phyloP scores from a whole-genome alignment of 2,888 invertebrate species.

The Exocentrus adspersus region DNA sequence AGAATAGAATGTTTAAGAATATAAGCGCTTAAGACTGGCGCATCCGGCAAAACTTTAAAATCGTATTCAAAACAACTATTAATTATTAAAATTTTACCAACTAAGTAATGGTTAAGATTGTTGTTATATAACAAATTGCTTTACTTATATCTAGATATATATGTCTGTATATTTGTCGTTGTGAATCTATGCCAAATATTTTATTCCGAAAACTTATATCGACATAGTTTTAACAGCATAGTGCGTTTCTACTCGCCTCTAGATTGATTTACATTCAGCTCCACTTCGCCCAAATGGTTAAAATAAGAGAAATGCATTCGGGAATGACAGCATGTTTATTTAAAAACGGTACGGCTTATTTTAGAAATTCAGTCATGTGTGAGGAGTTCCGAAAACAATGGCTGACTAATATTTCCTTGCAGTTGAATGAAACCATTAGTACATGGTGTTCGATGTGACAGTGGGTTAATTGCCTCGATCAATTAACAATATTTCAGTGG shows the following conservation, averaged over 20 bases:
- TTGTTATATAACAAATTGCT: too few species aligned
- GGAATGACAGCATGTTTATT: constrained; percentile 7
- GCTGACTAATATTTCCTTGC: constrained; percentile 6
- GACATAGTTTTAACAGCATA: background rate
- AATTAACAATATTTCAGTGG: background rate
- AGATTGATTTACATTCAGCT: constrained; percentile 9
- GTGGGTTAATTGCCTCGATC: background rate
- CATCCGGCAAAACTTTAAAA: background rate
- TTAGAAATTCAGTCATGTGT: background rate
- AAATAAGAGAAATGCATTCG: background rate
- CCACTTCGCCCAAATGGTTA: background rate
- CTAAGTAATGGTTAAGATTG: too few species aligned
- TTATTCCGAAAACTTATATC: background rate
- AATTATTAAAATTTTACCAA: too few species aligned
- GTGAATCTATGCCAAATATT: background rate
- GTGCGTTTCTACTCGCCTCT: background rate
- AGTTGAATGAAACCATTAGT: background rate
- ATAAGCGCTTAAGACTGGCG: too few species aligned
- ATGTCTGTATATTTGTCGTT: background rate
- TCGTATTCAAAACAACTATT: too few species aligned
- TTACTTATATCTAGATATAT: too few species aligned
- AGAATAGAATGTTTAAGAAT: too few species aligned
- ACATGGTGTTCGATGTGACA: background rate
- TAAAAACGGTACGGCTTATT: background rate
- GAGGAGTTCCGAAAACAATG: background rate